These are phyloP conservation scores for Eupeodes corollae DNA, from an alignment of 1,140 invertebrate genomes.

Conservation along the genomic window DNA sequence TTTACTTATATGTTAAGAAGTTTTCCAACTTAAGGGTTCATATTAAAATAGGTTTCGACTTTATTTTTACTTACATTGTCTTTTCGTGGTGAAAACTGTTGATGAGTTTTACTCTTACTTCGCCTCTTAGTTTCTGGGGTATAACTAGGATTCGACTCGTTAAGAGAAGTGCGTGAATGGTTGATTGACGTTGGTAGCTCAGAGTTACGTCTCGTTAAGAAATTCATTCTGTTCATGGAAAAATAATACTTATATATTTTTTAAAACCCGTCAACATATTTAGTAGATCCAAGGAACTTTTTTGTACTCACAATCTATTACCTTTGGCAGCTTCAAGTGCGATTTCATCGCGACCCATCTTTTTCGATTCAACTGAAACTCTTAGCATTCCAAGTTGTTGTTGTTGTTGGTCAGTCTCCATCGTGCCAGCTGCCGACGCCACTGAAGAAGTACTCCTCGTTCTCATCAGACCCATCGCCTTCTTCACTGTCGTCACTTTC, in stretches of 20 bases:
- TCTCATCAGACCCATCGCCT: conserved; percentile 10
- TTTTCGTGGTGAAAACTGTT: conserved; percentile 38
- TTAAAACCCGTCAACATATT: background rate
- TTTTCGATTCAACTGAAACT: background rate
- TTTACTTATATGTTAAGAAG: no score
- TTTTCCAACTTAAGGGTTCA: no score
- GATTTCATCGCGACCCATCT: conserved; percentile 16
- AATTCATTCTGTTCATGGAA: conserved; percentile 37
- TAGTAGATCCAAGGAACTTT: background rate
- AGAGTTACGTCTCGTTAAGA: conserved; percentile 39
- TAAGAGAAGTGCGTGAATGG: conserved; percentile 33
- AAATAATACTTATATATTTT: background rate
- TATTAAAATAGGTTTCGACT: no score
- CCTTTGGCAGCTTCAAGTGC: conserved; percentile 24
- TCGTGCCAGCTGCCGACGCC: conserved; percentile 10
- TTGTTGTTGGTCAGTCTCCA: conserved; percentile 7
- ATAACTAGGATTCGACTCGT: conserved; percentile 26
- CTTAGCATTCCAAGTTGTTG: conserved; percentile 12
- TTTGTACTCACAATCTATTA: conserved; percentile 25
- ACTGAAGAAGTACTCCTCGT: conserved; percentile 33
- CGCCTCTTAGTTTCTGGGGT: conserved; percentile 22
- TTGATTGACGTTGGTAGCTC: conserved; percentile 33
- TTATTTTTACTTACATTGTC: conserved; percentile 36
- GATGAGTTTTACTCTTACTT: conserved; percentile 11
- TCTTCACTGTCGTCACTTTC: conserved; percentile 21